These are phyloP conservation scores for Machimus rusticus DNA, from an alignment of 2,888 invertebrate genomes.

Conservation along the genomic window DNA sequence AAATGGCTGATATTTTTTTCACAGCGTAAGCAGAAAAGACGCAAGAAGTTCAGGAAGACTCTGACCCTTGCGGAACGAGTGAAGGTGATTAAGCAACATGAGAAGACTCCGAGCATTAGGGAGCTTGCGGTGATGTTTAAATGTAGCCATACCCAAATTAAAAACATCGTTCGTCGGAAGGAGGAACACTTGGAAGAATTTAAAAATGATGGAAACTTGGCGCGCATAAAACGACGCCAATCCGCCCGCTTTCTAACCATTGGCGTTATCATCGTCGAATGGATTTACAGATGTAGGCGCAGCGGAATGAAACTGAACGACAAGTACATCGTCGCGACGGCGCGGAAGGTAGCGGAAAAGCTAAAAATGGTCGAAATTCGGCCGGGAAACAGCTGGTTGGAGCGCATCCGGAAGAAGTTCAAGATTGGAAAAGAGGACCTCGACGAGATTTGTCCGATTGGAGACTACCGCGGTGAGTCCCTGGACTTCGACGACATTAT, in stretches of 20 bases:
- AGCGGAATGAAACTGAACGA: background rate
- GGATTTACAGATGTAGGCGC: slow-evolving; percentile 9
- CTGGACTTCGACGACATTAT: slow-evolving; percentile 43
- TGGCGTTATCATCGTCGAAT: slow-evolving; percentile 29
- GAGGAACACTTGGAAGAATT: slow-evolving; percentile 13
- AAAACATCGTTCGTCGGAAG: slow-evolving; percentile 31
- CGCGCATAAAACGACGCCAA: background rate
- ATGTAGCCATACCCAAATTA: slow-evolving; percentile 31
- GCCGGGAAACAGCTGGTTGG: slow-evolving; percentile 39
- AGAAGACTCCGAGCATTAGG: background rate
- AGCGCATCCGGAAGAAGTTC: slow-evolving; percentile 32
- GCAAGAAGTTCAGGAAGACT: background rate
- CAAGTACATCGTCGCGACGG: background rate
- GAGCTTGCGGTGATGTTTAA: background rate
- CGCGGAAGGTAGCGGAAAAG: background rate
- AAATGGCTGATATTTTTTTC: background rate
- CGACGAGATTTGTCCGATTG: background rate
- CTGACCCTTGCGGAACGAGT: slow-evolving; percentile 2
- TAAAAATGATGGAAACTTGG: background rate
- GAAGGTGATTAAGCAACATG: slow-evolving; percentile 7
- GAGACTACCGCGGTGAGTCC: background rate
- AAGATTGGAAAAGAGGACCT: slow-evolving; percentile 13
- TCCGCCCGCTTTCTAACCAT: background rate
- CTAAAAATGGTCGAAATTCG: background rate
- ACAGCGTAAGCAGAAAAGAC: background rate